Percentiles rank a stretch among this genome's conserved stretches.
These are phyloP conservation scores for Sapajus apella DNA, from an alignment of 2,113 vertebrate species.

Conservation along the genomic window DNA sequence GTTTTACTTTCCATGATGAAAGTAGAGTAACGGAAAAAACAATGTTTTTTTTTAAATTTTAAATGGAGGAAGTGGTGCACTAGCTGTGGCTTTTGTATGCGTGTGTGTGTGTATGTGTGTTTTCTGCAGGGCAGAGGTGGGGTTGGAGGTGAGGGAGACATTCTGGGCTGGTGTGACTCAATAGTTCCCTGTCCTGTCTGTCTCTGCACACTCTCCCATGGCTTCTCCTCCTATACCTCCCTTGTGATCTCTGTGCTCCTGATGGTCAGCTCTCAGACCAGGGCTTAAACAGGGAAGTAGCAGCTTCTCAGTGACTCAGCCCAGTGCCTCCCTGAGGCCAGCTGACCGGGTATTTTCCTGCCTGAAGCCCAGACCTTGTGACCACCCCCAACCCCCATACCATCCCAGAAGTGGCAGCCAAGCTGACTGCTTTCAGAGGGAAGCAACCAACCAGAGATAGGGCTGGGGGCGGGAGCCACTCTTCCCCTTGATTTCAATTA, in stretches of 20 bases:
- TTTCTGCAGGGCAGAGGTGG: too few relatives aligned
- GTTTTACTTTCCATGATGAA: conserved; percentile 90
- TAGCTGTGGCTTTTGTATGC: conserved; percentile 77
- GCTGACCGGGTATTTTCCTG: too few relatives aligned
- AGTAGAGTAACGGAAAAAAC: conserved; percentile 74
- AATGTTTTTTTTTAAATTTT: conserved; percentile 57
- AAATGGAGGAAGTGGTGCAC: conserved; percentile 89
- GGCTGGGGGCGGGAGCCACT: fast-evolving
- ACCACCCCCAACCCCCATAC: fast-evolving
- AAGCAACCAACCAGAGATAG: background rate
- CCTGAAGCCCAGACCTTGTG: fast-evolving
- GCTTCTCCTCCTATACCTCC: too few relatives aligned
- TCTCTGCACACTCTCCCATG: background rate
- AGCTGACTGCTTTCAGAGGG: too few relatives aligned
- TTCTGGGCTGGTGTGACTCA: too few relatives aligned
- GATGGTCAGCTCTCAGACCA: background rate
- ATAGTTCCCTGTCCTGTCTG: too few relatives aligned
- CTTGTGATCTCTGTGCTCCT: background rate
- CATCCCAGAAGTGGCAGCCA: background rate
- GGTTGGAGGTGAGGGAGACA: background rate
- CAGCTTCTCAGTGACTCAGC: background rate
- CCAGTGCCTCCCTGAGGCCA: background rate
- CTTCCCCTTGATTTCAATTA: background rate
- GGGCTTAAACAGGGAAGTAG: background rate
- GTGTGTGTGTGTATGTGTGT: background rate